Conservation (phyloP, 2,888 invertebrate species). For the Omphaloscelis lunosa region DNA sequence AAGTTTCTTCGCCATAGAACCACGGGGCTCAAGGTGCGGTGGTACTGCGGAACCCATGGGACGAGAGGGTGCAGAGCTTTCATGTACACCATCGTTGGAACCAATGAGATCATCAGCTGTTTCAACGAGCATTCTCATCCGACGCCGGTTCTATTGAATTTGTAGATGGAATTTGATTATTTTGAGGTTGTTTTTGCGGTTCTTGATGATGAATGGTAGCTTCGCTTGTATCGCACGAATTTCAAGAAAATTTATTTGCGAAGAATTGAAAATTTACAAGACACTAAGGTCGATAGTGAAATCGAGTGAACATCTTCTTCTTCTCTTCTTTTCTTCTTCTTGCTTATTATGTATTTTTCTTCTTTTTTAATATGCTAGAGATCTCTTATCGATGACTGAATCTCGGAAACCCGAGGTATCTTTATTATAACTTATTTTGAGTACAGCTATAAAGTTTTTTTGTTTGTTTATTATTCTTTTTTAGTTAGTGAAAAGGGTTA, state of each 20-base stretch:
- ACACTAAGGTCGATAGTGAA: background rate
- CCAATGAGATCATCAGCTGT: slow-evolving; percentile 55
- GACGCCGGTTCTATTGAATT: slow-evolving; percentile 18
- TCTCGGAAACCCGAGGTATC: background rate
- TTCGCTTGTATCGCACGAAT: background rate
- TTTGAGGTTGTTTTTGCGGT: background rate
- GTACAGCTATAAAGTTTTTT: background rate
- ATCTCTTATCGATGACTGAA: background rate
- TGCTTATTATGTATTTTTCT: too few species aligned
- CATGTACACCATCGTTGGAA: slow-evolving; percentile 52
- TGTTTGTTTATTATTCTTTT: background rate
- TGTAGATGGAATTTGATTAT: background rate
- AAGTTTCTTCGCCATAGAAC: slow-evolving; percentile 45
- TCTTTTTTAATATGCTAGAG: background rate
- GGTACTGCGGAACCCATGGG: slow-evolving; percentile 66
- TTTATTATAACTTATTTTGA: background rate
- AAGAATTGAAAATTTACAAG: background rate
- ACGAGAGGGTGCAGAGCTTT: slow-evolving; percentile 63
- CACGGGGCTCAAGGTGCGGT: slow-evolving; percentile 43
- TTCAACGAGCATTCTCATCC: slow-evolving; percentile 66
- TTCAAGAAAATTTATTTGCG: background rate
- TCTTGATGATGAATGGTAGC: too few species aligned
- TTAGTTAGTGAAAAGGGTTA: too few species aligned
- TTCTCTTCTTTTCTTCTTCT: background rate
- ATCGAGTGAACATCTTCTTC: background rate